Percentiles rank a stretch among this genome's conserved stretches.
These are phyloP conservation scores for Macropodus opercularis DNA, from an alignment of 2,797 vertebrate genomes.

Conservation along the genomic window DNA sequence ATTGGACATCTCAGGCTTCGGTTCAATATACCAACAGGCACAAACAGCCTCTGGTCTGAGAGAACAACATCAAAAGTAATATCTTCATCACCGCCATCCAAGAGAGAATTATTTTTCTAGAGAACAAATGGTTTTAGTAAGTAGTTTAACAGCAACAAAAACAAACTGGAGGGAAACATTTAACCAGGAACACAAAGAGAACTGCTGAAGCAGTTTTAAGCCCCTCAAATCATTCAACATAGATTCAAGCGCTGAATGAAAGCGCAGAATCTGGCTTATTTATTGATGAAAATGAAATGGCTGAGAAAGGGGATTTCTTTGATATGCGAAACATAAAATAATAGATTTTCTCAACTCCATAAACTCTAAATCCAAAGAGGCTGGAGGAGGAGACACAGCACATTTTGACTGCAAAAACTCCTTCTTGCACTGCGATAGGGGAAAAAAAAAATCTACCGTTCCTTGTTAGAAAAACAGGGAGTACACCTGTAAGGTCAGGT, in stretches of 20 bases:
- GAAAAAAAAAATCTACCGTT: slow-evolving; percentile 18
- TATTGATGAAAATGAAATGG: slow-evolving; percentile 82
- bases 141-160: slow-evolving; percentile 73
- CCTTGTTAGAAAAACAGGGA: slow-evolving; percentile 54
- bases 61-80: slow-evolving; percentile 70
- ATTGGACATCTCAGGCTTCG: slow-evolving; percentile 62
- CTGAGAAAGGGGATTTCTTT: slow-evolving; percentile 77
- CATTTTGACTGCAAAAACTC: slow-evolving; percentile 45
- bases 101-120: slow-evolving; percentile 65
- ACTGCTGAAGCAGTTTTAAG: slow-evolving; percentile 71
- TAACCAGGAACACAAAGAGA: slow-evolving; percentile 80
- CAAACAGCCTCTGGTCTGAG: slow-evolving; percentile 65
- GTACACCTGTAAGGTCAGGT: slow-evolving; percentile 74
- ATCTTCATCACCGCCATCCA: slow-evolving; percentile 62
- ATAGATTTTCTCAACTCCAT: slow-evolving; percentile 71
- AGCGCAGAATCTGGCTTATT: slow-evolving; percentile 73
- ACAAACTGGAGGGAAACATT: slow-evolving; percentile 77
- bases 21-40: slow-evolving; percentile 54
- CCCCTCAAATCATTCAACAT: slow-evolving; percentile 76
- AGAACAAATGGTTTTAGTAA: slow-evolving; percentile 72
- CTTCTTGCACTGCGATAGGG: slow-evolving; percentile 21
- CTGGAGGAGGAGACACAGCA: slow-evolving; percentile 28
- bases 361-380: slow-evolving; percentile 59
- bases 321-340: slow-evolving; percentile 75
- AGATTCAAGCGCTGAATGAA: slow-evolving; percentile 71